Base-by-base conservation (phyloP, 2,888 invertebrate genomes). In the Sinentomon sp. region DNA sequence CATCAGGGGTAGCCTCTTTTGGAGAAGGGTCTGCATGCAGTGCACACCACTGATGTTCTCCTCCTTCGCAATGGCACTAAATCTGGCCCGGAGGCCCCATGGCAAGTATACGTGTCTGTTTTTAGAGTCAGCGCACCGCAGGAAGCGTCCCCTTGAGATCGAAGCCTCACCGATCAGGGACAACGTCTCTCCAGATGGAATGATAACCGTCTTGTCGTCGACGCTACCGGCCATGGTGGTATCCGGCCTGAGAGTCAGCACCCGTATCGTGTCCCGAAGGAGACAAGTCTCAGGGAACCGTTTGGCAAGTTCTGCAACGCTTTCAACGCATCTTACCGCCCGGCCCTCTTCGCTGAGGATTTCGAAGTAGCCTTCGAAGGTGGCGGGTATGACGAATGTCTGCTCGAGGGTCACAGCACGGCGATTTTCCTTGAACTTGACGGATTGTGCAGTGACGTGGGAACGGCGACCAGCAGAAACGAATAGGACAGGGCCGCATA, bases 21-120 rank as follows among this genome's bases (percentile, higher is more conserved):
- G 69, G 34, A 87, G 57, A 41, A 89, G 60, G 46, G 80, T 83
- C 49, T 73, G 69, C 12, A 83, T 78, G 40, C 77, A 76, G 53
- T 89, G 87, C 13, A 87, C 87, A 16, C 87, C 87, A 50, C 82
- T 78, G 41, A 89, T 83, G 56, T 82, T 83, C 48, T 82, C 82
- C 53, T 82, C 78, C 48, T 78, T 70, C 38, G 87, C 87, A 34
- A 89, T 61, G 29, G 82, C 78, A 45, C 83, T 85, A 57, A 89
- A 85, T 48, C 77, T 71, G 22, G 82, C 83, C 50, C 77, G 67
- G 53, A 80, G 77, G 48, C 85, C 83, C 50, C 78, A 62, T 38
- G 73, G 70, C 41, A 87, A 57, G 46, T 78, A 64, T 19, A 87
- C 61, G 44, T 66, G 70, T 49, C 82, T 78, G 24, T 82, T 83